Base-by-base conservation (phyloP, 2,888 invertebrate species). In the Cephalotes varians region DNA sequence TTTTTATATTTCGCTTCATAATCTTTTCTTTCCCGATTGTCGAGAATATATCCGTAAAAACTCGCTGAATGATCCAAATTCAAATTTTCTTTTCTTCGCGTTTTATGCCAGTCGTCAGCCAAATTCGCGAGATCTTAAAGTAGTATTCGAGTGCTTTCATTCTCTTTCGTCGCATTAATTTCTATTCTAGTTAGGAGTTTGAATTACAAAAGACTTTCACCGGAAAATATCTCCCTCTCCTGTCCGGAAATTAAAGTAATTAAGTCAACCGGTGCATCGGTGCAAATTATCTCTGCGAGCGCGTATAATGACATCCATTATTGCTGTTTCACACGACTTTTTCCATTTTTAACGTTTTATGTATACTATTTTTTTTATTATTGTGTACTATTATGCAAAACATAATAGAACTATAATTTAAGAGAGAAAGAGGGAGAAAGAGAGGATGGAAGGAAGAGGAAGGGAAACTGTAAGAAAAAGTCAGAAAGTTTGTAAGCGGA, bases 221-320 rank as follows among this genome's bases (percentile, higher is more conserved):
- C 62, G 64, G 82, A 85, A 87, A 87, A 81, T 85, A 87, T 82
- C n/a, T 81, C 56, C 64, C 56, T 44, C 44, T 31, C 12, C 72
- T 56, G 56, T 54, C 47, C 40, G 54, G 79, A 79, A 85, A 87
- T 79, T 81, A 83, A 81, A 83, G 79, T 79, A 87, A 87, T 87
- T 83, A 85, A 87, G 77, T 82, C 31, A 25, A 79, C 44, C 62
- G 47, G 40, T 25, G 84, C 80, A 69, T 82, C 72, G 60, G 56
- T 77, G 85, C 74, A 79, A 87, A 87, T 85, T 87, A 71, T 69
- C 62, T 85, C 85, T 71, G 73, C 82, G 69, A 64, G 51, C 58
- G 60, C 25, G 58, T 40, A 67, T 62, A 81, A 81, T 74, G 62
- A 51, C 67, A 71, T 82, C 56, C 65, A 51, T 49, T 58, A 65